Evolutionary conservation across 1,140 invertebrate species (phyloP), one percentile per base, ranked within the genome.

Genomic region (Drosophila seguyi): DNA sequence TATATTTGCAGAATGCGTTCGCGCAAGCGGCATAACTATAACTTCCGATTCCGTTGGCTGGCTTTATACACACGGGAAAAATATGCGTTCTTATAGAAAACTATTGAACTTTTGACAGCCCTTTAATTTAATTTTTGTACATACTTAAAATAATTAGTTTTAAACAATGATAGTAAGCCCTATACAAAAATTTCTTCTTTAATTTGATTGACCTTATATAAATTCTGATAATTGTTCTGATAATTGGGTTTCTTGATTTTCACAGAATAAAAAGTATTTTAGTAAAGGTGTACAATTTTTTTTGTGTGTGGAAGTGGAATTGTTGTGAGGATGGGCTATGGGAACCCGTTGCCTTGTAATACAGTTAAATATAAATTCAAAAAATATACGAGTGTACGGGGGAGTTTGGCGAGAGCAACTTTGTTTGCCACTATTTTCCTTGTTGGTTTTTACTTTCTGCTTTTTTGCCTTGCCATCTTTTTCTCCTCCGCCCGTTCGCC

Each of bases 1-100:
- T 87, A 87, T 83, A 87, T 73, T 77, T 73, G 25, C 73, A 85
- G 62, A 67, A 59, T 80, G 77, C 73, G 73, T 79, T 41, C 81
- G 81, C 83, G 80, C 68, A 42, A 83, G 84, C 84, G 76, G 84
- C 83, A 88, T 87, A 83, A 88, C 83, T 87, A 87, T 88, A 87
- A 87, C 83, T 87, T 87, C 83, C 83, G 83, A 87, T 87, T 87
- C 83, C 79, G 83, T 67, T 71, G 57, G 44, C 29, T 44, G 68
- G 44, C 44, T 52, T 25, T 50, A 44, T n/a, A 14, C 16, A 53
- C 50, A 22, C 2, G 0, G 50, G 4, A 16, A 36, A 36, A 53
- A 22, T 22, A 16, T 20, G 13, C 18, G 18, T 14, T 34, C 29
- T 14, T 2, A 10, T 13, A 2, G 16, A 7, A 29, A 14, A 25